These are phyloP conservation scores for Dendrolimus kikuchii DNA, from an alignment of 1,140 invertebrate genomes.

Conservation along the genomic window DNA sequence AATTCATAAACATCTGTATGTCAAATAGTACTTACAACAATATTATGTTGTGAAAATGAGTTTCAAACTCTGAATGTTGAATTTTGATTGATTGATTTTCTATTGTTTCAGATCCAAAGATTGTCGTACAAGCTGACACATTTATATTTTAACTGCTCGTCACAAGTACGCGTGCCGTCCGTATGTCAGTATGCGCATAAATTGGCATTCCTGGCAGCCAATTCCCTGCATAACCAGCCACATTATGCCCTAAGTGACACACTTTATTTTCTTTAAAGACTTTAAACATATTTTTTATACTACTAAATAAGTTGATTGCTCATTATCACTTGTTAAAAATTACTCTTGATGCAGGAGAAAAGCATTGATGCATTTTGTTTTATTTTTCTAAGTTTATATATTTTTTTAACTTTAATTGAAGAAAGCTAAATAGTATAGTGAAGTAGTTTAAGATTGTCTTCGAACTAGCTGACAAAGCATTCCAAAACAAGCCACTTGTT, in stretches of 20 bases:
- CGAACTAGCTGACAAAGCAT: too few species aligned
- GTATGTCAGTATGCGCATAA: slow-evolving; percentile 94
- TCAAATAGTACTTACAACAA: too few species aligned
- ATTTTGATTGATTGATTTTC: not conserved
- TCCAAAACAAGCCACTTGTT: too few species aligned
- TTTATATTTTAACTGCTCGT: slow-evolving; percentile 96
- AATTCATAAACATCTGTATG: too few species aligned
- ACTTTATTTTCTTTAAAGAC: slow-evolving; percentile 79
- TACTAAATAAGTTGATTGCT: not conserved
- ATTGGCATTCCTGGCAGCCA: slow-evolving; percentile 84
- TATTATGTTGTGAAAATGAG: too few species aligned
- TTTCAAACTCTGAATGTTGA: slow-evolving; percentile 3
- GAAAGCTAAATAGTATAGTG: too few species aligned
- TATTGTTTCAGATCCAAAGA: slow-evolving; percentile 78
- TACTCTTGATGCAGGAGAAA: too few species aligned
- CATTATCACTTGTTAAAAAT: not conserved
- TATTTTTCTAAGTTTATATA: too few species aligned
- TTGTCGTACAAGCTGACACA: slow-evolving; percentile 93
- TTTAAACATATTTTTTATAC: slow-evolving; percentile 1
- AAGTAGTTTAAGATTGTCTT: too few species aligned
- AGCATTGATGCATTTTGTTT: too few species aligned
- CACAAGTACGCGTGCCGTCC: slow-evolving; percentile 88
- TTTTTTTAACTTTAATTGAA: too few species aligned
- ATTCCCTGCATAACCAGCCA: slow-evolving; percentile 78
- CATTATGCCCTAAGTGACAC: slow-evolving; percentile 72